Conservation (phyloP, 2,113 vertebrate species). For the Erinaceus europaeus region DNA sequence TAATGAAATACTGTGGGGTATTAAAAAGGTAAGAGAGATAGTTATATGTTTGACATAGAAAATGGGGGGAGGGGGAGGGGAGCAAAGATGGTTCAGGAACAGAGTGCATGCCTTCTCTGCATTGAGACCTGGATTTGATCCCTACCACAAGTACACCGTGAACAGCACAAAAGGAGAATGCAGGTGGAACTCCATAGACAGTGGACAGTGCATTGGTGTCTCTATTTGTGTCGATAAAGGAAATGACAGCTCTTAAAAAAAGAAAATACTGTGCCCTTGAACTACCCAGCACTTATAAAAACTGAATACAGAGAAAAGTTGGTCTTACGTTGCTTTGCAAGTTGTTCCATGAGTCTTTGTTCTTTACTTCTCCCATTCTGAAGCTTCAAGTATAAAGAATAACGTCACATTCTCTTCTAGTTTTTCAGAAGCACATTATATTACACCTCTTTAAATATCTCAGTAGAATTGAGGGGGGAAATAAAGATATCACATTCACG, state of each 20-base stretch:
- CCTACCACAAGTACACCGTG: no score
- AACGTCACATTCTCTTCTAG: constrained; percentile 14
- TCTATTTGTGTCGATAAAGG: neutral
- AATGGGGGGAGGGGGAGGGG: no score
- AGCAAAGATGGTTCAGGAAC: no score
- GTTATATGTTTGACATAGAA: no score
- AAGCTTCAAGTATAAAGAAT: constrained; percentile 72
- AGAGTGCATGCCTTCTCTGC: no score
- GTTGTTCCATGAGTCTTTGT: constrained; percentile 42
- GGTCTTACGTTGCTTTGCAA: constrained; percentile 74
- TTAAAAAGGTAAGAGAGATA: no score
- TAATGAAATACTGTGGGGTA: no score
- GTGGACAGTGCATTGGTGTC: no score
- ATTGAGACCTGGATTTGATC: no score
- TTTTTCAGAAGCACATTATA: constrained; percentile 40
- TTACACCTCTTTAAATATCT: constrained; percentile 53
- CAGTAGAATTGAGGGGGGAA: constrained; percentile 3
- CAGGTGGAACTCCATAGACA: no score
- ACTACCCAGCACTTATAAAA: constrained; percentile 26
- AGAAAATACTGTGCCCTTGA: neutral
- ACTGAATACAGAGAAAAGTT: constrained; percentile 4
- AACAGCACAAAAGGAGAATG: no score
- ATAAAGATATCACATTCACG: constrained; percentile 27
- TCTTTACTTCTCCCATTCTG: constrained; percentile 64
- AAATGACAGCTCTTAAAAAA: neutral